Evolutionary conservation across 2,888 invertebrate genomes (phyloP), one percentile per base, ranked within the genome.

Genomic region (Seladonia tumulorum): DNA sequence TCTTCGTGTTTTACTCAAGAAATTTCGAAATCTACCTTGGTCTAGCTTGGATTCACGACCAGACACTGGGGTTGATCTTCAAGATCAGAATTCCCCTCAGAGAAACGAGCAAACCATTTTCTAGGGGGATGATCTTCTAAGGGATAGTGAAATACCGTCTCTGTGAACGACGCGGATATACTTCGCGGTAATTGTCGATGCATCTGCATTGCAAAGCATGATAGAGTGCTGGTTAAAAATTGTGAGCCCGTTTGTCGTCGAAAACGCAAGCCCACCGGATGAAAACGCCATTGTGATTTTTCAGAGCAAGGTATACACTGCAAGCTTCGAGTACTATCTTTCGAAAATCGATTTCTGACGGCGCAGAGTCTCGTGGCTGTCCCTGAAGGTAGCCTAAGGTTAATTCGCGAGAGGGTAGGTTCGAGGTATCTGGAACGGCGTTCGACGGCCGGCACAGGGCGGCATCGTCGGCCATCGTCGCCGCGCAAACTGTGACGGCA

Each of bases 401-500:
- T 63, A 63, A 63, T 63, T 68, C 49, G 29, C 45, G 22, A 1
- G 35, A 39, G 35, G 77, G 71, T 45, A 75, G 60, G 45, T 78
- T 78, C 47, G 73, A 73, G 72, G 53, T 68, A 76, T 63, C 57
- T 35, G 77, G 70, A 75, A 84, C 77, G 78, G 57, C 66, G 84
- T 45, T 18, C 29, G 18, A 8, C 18, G 66, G 66, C 35, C 29
- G 66, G 29, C 35, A 29, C 35, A 66, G 66, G 66, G 29, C 63
- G 63, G 63, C 63, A 63, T 63, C 63, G 73, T 47, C 73, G 68
- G 77, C 83, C 88, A 83, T 86, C 87, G 53, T 85, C 80, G 83
- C 74, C 84, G 84, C 79, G 81, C 63, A 81, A 77, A 75, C 78
- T 81, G 79, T 81, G 87, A 87, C 89, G 89, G 86, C 90, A 93